These are phyloP conservation scores for Corythaixoides concolor DNA, from an alignment of 2,113 vertebrate genomes.

Conservation along the genomic window DNA sequence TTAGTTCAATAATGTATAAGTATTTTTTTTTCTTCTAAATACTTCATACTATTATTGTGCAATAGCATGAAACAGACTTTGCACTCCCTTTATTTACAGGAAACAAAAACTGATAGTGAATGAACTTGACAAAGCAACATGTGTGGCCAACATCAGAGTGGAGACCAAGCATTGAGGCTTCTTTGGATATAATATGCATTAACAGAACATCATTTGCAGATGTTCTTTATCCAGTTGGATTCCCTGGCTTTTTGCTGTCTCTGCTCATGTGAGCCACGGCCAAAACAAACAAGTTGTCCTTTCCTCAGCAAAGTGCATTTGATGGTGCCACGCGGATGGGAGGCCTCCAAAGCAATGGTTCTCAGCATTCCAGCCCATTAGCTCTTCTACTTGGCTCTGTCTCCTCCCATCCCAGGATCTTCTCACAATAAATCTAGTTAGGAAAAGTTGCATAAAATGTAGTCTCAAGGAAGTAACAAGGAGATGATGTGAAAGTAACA, in stretches of 20 bases:
- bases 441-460: neutral
- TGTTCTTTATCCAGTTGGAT: constrained; percentile 49
- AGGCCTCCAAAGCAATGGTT: constrained; percentile 15
- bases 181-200: neutral
- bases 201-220: constrained; percentile 38
- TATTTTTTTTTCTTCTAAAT: neutral
- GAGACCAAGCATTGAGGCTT: neutral
- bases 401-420: neutral
- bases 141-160: neutral
- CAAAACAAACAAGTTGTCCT: constrained; percentile 58
- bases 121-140: neutral
- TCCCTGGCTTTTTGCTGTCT: constrained; percentile 22
- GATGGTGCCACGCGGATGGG: neutral
- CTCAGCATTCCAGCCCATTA: constrained; percentile 46
- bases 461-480: neutral
- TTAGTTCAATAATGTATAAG: neutral
- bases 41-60: neutral
- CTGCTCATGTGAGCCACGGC: constrained; percentile 10
- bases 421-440: constrained; percentile 35
- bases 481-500: constrained; percentile 33
- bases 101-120: neutral
- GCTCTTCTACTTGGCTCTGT: neutral
- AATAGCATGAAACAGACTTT: neutral
- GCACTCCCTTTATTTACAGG: neutral
- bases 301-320: constrained; percentile 17